phyloP scores from a whole-genome alignment of 2,888 invertebrate genomes.

The Acronicta aceris region DNA sequence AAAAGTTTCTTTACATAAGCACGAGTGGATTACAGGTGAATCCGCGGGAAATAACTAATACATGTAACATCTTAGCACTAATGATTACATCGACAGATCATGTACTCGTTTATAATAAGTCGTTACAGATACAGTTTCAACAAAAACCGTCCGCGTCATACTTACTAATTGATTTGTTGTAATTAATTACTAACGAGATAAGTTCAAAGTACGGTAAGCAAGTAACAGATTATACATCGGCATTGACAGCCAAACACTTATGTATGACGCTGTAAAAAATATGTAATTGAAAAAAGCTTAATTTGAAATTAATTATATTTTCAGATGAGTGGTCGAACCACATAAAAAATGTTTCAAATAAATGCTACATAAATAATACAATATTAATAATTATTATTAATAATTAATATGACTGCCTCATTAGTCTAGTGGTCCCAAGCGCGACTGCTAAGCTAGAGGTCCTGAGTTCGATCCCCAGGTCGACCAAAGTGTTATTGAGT shows the following conservation, averaged over 20 bases:
- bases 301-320: constrained; percentile 25
- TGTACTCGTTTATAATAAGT: constrained; percentile 16
- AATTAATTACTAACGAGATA: constrained; percentile 41
- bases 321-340: neutral
- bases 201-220: constrained; percentile 42
- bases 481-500: too few species aligned
- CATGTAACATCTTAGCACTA: constrained; percentile 1
- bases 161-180: constrained; percentile 41
- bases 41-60: neutral
- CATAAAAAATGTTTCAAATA: too few species aligned
- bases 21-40: too few species aligned
- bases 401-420: too few species aligned
- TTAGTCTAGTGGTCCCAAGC: too few species aligned
- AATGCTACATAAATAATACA: too few species aligned
- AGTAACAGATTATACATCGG: constrained; percentile 20
- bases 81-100: constrained; percentile 9
- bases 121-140: constrained; percentile 5
- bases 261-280: constrained; percentile 17
- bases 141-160: constrained; percentile 40
- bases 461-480: too few species aligned
- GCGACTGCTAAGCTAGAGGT: too few species aligned
- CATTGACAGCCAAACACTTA: constrained; percentile 41
- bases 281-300: neutral
- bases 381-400: too few species aligned
- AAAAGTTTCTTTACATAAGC: too few species aligned